Evolutionary conservation across 2,888 invertebrate genomes (phyloP), one percentile per base, ranked within the genome.

Genomic region (Auanema freiburgensis): DNA sequence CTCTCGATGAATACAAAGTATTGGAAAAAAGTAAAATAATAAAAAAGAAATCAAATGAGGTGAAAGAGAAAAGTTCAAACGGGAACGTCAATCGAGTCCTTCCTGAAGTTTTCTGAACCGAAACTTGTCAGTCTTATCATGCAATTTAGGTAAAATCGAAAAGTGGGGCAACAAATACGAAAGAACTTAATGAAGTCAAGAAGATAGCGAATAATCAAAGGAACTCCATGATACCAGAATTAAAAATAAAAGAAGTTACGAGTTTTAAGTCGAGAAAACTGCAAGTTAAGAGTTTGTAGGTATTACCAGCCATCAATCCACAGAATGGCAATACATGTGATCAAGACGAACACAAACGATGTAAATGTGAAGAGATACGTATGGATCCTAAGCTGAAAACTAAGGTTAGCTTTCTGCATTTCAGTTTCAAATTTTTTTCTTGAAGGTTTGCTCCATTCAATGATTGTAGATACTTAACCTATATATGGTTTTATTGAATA

Each of bases 281-380:
- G 24, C 43, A 24, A 21, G 41, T 24, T 6, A 57, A 12, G 23
- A 49, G 18, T 16, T 51, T 54, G 21, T 16, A 51, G 40, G 59
- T 43, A 53, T 42, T 44, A 18, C 61, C 25, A 24, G 41, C 43
- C 10, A 54, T 43, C 14, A 33, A 33, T 8, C 33, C 33, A 3
- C 33, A 33, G 8, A 33, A 33, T 33, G 52, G 16, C 18, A 6
- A 52, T n/a, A n/a, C 21, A 5, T 16, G 21, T 52, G 21, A n/a
- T 5, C n/a, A 24, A 6, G 21, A n/a, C 3, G 23, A 40, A n/a
- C 52, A 25, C 14, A 41, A 55, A 12, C 23, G 63, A 21, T 75
- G 75, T 50, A 68, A 65, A 51, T 72, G 72, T 40, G 75, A 75
- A 25, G 72, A 69, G 14, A 69, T 75, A 18, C 58, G 75, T 56